These are phyloP conservation scores for Agrochola macilenta DNA, from an alignment of 2,888 invertebrate genomes.

Conservation along the genomic window DNA sequence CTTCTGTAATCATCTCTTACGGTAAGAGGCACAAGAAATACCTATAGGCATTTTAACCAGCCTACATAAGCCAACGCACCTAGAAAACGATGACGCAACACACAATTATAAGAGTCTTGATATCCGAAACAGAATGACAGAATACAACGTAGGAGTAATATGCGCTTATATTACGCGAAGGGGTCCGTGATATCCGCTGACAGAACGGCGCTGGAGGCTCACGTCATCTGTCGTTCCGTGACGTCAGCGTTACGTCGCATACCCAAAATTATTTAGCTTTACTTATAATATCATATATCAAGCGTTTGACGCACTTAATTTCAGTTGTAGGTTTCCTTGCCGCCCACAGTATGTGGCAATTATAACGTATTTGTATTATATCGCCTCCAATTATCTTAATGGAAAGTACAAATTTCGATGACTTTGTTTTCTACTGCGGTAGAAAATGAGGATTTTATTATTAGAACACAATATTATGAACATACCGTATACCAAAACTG, in stretches of 20 bases:
- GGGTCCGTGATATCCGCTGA: conserved; percentile 65
- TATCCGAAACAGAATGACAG: conserved; percentile 56
- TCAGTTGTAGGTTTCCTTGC: conserved; percentile 22
- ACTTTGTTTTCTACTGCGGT: background rate
- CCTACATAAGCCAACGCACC: background rate
- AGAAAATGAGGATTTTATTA: background rate
- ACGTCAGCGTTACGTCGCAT: conserved; percentile 68
- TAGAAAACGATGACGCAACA: conserved; percentile 42
- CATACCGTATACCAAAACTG: background rate
- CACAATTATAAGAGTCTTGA: conserved; percentile 47
- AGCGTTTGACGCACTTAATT: conserved; percentile 28
- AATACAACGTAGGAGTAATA: conserved; percentile 50
- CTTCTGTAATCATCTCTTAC: background rate
- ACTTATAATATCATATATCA: conserved; percentile 60
- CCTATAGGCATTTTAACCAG: background rate
- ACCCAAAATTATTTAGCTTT: conserved; percentile 66
- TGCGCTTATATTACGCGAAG: conserved; percentile 57
- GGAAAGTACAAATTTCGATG: background rate
- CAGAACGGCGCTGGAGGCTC: conserved; percentile 70
- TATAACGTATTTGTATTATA: conserved; percentile 15
- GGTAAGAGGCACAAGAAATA: too few species aligned
- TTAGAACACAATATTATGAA: background rate
- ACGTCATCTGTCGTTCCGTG: conserved; percentile 65
- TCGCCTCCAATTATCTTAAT: conserved; percentile 9
- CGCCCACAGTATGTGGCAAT: conserved; percentile 20